phyloP scores from a whole-genome alignment of 2,888 invertebrate species.

The Marasmarcha lunaedactyla region DNA sequence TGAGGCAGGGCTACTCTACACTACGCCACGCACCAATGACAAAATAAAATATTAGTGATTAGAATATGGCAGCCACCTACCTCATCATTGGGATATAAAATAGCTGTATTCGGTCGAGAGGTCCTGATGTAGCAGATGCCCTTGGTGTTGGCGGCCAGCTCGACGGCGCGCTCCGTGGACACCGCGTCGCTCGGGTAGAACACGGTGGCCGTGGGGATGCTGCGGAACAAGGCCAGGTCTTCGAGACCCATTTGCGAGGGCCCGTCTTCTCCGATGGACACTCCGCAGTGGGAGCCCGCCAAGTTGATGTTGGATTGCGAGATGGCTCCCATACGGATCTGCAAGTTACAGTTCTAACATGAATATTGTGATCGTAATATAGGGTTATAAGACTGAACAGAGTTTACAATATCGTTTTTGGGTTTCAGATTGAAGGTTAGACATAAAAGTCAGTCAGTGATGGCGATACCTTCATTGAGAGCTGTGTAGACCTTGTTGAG shows the following conservation, averaged over 20 bases:
- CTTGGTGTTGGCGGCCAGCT: conserved; percentile 93
- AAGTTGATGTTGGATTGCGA: conserved; percentile 98
- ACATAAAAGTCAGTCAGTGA: no score
- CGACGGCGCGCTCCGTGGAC: conserved; percentile 92
- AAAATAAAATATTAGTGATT: no score
- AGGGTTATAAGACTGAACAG: no score
- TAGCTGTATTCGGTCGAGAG: conserved; percentile 89
- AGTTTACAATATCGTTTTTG: no score
- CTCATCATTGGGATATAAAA: conserved; percentile 89
- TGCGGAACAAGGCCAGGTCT: conserved; percentile 95
- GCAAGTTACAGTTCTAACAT: no score
- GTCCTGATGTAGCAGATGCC: conserved; percentile 97
- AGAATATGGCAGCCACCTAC: no score
- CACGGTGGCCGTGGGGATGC: conserved; percentile 80
- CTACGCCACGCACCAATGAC: no score
- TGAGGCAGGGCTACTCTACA: no score
- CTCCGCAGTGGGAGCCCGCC: conserved; percentile 96
- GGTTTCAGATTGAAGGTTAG: no score
- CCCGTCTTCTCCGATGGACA: conserved; percentile 98
- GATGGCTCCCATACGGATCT: conserved; percentile 99
- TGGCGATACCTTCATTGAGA: no score
- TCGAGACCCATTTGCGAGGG: conserved; percentile 99
- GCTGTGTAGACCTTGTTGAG: no score
- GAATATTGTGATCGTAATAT: no score
- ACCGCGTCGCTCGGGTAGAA: conserved; percentile 94